phyloP scores from a whole-genome alignment of 2,113 vertebrate genomes.

The Platysteira castanea region DNA sequence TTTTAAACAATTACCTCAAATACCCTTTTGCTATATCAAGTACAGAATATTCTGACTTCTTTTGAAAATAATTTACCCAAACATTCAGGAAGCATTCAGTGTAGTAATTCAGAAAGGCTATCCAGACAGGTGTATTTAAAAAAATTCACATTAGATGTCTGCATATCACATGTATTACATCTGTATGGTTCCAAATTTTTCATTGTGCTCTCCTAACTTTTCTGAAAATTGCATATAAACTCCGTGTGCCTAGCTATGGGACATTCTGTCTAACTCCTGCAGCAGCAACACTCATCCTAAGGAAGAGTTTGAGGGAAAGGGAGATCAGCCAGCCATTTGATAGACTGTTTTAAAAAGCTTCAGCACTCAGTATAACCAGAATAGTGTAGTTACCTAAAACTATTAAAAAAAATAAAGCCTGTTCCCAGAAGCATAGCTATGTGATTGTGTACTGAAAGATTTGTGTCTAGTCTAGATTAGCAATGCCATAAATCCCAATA shows the following conservation, averaged over 20 bases:
- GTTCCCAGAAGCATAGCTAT: background rate
- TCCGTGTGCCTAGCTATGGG: background rate
- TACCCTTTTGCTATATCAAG: background rate
- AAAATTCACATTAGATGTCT: background rate
- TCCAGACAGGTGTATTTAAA: background rate
- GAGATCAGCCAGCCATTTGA: background rate
- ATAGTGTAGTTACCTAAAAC: background rate
- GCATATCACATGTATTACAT: background rate
- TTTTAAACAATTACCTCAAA: background rate
- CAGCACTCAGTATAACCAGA: background rate
- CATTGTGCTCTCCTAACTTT: background rate
- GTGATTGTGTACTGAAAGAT: background rate
- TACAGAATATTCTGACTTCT: background rate
- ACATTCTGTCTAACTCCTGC: background rate
- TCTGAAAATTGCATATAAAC: background rate
- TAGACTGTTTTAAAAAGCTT: background rate
- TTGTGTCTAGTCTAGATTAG: background rate
- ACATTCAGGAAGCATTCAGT: background rate
- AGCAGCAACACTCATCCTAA: fast-evolving
- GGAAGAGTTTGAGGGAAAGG: background rate
- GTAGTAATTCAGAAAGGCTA: background rate
- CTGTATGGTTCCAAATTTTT: background rate
- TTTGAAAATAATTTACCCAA: background rate
- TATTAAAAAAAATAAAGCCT: background rate
- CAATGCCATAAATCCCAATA: background rate